phyloP scores from a whole-genome alignment of 2,888 invertebrate species.

The Rhaphigaster nebulosa region DNA sequence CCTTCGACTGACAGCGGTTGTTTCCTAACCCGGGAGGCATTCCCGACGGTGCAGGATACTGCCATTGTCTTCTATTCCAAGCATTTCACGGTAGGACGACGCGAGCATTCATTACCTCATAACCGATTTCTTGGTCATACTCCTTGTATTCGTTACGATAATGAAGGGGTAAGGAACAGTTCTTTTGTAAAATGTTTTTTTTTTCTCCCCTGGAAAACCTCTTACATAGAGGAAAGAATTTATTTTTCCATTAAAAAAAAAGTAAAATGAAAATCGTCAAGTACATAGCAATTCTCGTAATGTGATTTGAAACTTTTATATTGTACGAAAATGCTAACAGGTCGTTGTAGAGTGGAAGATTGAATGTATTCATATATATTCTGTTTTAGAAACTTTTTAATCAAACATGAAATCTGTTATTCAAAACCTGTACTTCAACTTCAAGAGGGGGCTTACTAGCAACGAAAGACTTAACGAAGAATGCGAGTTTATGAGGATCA shows the following conservation, averaged over 20 bases:
- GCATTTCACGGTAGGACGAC: constrained; percentile 20
- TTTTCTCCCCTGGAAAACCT: neutral
- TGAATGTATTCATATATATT: neutral
- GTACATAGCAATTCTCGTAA: neutral
- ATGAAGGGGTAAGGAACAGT: neutral
- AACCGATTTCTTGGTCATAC: neutral
- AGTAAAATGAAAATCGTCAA: neutral
- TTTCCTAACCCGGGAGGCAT: neutral
- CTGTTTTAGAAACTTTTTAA: neutral
- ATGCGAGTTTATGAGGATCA: constrained; percentile 14
- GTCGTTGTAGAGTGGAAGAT: neutral
- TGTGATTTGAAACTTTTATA: neutral
- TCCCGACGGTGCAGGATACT: neutral
- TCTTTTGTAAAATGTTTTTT: neutral
- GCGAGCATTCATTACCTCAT: constrained; percentile 4
- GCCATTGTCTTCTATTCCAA: neutral
- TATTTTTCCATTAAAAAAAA: neutral
- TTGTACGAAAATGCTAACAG: neutral
- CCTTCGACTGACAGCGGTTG: neutral
- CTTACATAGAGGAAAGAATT: neutral
- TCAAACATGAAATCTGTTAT: neutral
- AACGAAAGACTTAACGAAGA: constrained; percentile 18
- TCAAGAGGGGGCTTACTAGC: neutral
- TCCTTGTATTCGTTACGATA: neutral
- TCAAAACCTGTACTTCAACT: neutral